Conservation (phyloP, 2,888 invertebrate species). For the Machimus rusticus region DNA sequence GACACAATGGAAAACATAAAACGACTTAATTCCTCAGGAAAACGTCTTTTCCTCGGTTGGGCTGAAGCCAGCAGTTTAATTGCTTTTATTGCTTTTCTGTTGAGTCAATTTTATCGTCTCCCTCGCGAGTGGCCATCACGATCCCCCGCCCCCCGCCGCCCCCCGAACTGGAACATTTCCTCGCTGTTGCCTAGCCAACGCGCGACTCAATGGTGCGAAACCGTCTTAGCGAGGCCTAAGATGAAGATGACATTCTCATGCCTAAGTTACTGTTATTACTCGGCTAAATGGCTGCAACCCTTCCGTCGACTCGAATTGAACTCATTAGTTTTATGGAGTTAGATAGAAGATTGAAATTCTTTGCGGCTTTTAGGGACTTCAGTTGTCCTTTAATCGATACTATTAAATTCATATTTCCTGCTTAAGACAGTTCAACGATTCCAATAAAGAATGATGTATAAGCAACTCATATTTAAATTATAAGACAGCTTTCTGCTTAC, state of each 20-base stretch:
- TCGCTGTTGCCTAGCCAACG: not conserved
- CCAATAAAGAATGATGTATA: not conserved
- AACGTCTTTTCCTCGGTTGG: constrained; percentile 42
- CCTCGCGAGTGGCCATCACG: not conserved
- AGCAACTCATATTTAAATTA: not conserved
- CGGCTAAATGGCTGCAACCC: constrained; percentile 40
- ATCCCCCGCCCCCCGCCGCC: not conserved
- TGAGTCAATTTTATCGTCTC: constrained; percentile 45
- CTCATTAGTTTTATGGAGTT: constrained; percentile 41
- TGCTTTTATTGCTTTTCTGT: constrained; percentile 47
- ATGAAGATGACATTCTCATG: constrained; percentile 44
- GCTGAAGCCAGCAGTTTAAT: constrained; percentile 46
- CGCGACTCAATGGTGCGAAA: constrained; percentile 36
- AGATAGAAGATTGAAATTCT: constrained; percentile 16
- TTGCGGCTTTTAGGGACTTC: constrained; percentile 17
- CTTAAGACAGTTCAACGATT: not conserved
- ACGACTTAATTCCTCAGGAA: constrained; percentile 44
- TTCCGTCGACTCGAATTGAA: constrained; percentile 42
- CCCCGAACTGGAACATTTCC: not conserved
- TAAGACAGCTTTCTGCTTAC: too few relatives aligned
- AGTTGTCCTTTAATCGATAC: not conserved
- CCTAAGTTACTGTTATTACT: constrained; percentile 46
- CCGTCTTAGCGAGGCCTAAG: constrained; percentile 7
- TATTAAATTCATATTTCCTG: not conserved
- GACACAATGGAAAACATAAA: constrained; percentile 38